Evolutionary conservation across 2,888 invertebrate species (phyloP).

Genomic region (Melangyna quadrimaculata): DNA sequence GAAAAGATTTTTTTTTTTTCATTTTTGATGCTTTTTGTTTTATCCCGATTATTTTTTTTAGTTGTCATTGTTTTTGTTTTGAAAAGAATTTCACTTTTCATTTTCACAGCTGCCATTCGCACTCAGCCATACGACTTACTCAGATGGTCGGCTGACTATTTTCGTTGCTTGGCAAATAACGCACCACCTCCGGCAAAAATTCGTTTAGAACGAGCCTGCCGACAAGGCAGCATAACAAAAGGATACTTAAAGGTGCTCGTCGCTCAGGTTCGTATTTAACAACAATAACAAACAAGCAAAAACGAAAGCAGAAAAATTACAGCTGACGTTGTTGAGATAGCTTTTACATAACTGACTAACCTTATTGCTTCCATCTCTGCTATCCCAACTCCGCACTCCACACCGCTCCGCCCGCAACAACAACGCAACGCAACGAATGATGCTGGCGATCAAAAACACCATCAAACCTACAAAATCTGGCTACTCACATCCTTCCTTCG

Average conservation of each 20-base stretch:
- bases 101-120: conserved; percentile 88
- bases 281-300: neutral
- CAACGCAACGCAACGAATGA: conserved; percentile 44
- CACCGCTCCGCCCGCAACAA: too few relatives aligned
- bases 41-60: neutral
- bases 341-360: conserved; percentile 10
- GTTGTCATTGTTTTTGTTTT: neutral
- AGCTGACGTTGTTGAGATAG: conserved; percentile 29
- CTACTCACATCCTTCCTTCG: conserved; percentile 10
- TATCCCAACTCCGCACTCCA: neutral
- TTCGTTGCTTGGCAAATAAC: conserved; percentile 88
- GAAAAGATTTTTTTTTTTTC: neutral
- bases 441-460: conserved; percentile 42
- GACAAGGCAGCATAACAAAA: conserved; percentile 89
- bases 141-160: conserved; percentile 92
- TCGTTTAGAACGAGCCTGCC: conserved; percentile 88
- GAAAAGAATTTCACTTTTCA: conserved; percentile 37
- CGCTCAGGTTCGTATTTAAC: conserved; percentile 84
- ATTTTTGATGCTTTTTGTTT: neutral
- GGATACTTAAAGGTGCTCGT: conserved; percentile 90
- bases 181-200: conserved; percentile 91
- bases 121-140: conserved; percentile 94
- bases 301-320: neutral
- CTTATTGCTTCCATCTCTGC: conserved; percentile 6
- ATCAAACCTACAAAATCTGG: conserved; percentile 36